Conservation (phyloP, 2,797 vertebrate species). For the Zenarchopterus dispar region DNA sequence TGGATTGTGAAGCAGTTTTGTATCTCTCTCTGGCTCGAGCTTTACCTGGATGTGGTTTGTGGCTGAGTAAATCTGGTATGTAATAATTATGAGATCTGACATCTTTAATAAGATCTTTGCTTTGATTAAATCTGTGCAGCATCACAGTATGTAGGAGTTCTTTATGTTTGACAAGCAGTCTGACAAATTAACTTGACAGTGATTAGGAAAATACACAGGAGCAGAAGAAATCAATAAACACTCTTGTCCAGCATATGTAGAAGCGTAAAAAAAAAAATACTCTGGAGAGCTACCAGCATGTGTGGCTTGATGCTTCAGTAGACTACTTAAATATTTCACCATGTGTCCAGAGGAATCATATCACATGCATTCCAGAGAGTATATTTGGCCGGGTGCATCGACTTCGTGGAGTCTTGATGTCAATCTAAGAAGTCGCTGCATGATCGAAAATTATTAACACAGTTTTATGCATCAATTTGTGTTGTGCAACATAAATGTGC, state of each 20-base stretch:
- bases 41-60: slow-evolving; percentile 11
- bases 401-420: not conserved
- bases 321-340: slow-evolving; percentile 36
- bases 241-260: not conserved
- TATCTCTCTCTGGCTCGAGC: not conserved
- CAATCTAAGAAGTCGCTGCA: not conserved
- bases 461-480: not conserved
- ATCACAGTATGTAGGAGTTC: not conserved
- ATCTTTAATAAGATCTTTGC: slow-evolving; percentile 4
- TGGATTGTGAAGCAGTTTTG: not conserved
- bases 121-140: slow-evolving; percentile 1
- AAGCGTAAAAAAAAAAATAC: slow-evolving; percentile 1
- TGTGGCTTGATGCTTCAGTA: slow-evolving; percentile 4
- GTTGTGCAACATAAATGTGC: not conserved
- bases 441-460: not conserved
- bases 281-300: not conserved
- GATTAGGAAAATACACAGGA: not conserved
- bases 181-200: not conserved
- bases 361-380: slow-evolving; percentile 8
- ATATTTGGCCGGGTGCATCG: not conserved
- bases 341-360: slow-evolving; percentile 29
- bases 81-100: slow-evolving; percentile 7
- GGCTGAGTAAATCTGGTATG: not conserved
- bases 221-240: slow-evolving; percentile 1
- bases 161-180: not conserved